phyloP scores from a whole-genome alignment of 2,888 invertebrate species.

The Limnephilus rhombicus region DNA sequence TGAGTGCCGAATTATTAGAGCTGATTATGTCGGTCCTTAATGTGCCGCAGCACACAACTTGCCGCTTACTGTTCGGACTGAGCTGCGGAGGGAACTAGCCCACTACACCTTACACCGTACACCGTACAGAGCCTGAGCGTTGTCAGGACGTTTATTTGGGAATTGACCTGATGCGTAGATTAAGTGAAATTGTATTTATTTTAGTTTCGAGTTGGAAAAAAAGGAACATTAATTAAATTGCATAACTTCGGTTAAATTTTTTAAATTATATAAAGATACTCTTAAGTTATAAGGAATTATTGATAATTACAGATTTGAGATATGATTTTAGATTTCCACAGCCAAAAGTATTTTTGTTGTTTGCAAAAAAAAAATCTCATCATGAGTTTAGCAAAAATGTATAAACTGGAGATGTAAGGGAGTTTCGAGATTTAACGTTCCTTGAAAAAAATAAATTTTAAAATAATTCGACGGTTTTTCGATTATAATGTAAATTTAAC shows the following conservation, averaged over 20 bases:
- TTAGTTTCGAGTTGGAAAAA: background rate
- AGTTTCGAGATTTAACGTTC: no score
- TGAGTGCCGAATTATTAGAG: slow-evolving; percentile 30
- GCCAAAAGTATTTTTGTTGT: no score
- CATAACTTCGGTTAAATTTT: background rate
- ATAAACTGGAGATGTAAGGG: no score
- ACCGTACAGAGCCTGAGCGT: background rate
- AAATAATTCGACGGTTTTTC: no score
- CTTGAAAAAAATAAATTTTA: no score
- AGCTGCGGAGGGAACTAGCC: background rate
- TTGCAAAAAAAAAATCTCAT: no score
- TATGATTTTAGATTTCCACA: no score
- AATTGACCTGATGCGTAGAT: background rate
- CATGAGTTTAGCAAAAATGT: no score
- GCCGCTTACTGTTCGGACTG: background rate
- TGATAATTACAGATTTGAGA: no score
- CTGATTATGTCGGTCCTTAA: slow-evolving; percentile 25
- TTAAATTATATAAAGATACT: no score
- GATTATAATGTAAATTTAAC: no score
- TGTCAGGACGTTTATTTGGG: background rate
- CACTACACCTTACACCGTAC: background rate
- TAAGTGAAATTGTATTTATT: background rate
- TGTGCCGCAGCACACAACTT: background rate
- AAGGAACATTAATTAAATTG: background rate
- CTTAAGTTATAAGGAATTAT: no score